Base-by-base conservation (phyloP, 2,888 invertebrate genomes). In the Leptodirus hochenwartii region DNA sequence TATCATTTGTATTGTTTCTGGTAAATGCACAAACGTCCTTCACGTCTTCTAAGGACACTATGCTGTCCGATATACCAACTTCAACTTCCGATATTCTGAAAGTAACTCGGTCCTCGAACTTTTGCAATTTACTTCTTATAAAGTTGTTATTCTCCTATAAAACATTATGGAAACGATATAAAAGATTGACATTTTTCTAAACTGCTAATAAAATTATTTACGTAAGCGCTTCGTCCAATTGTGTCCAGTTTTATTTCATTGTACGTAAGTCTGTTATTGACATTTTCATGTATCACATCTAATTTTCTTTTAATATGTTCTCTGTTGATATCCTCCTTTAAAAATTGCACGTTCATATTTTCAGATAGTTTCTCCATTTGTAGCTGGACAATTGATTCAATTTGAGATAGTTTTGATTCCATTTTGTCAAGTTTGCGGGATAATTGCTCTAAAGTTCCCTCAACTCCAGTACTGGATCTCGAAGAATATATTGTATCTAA, bases 231-330 rank as follows among this genome's bases (percentile, higher is more conserved):
- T 17, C 43, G 44, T 14, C 48, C 42, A 17, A 39, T 41, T 25
- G 44, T 39, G 22, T 59, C 59, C 4, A 51, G 37, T 35, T 53
- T 51, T 27, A 47, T 44, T 30, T 59, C 59, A 28, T 54, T 43
- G 37, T 50, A 53, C 12, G 45, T 45, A 23, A 59, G 33, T 35
- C 50, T 46, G 34, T 58, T 54, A 27, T 47, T 50, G 13, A 59
- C 40, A 29, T 56, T 44, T 29, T 61, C 59, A 33, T 56, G 57
- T 17, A 49, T 42, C 3, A 47, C 43, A 36, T 59, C 59, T n/a
- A 59, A 42, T 41, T 57, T 59, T 34, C 54, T 45, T 26, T 46
- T 41, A 11, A 51, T 39, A 32, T 55, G 54, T 5, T 56, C 58
- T 31, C 45, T 51, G 20, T 45, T 38, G 16, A 58, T 22, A 29